These are phyloP conservation scores for Aricia artaxerxes DNA, from an alignment of 2,888 invertebrate genomes.

Conservation along the genomic window DNA sequence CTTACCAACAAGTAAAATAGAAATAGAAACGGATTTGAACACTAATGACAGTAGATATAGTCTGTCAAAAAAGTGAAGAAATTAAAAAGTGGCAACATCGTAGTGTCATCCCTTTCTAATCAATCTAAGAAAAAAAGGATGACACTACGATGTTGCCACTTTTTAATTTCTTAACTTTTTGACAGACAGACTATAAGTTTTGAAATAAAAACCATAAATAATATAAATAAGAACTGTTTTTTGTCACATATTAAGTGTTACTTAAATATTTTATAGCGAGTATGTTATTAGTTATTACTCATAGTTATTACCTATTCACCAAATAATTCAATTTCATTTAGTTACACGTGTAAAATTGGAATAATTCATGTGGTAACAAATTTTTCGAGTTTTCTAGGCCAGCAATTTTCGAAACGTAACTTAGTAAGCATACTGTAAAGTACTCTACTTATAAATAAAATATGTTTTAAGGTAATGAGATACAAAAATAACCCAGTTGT, in stretches of 20 bases:
- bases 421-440: background rate
- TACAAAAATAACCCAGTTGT: background rate
- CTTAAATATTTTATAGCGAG: too few relatives aligned
- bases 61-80: too few relatives aligned
- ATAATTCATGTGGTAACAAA: background rate
- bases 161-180: too few relatives aligned
- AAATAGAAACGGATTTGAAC: background rate
- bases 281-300: too few relatives aligned
- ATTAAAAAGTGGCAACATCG: too few relatives aligned
- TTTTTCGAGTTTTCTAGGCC: background rate
- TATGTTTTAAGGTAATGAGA: constrained; percentile 42
- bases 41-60: background rate
- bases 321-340: background rate
- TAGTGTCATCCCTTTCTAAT: too few relatives aligned
- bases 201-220: background rate
- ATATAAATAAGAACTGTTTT: background rate
- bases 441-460: constrained; percentile 29
- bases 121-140: too few relatives aligned
- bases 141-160: too few relatives aligned
- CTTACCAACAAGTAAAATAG: background rate
- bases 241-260: background rate
- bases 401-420: background rate
- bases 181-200: too few relatives aligned
- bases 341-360: background rate
- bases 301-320: too few relatives aligned